A percentile compares a stretch with the other conserved stretches of the same genome.
Conservation (phyloP, 1,140 invertebrate genomes). For the Apis dorsata region DNA sequence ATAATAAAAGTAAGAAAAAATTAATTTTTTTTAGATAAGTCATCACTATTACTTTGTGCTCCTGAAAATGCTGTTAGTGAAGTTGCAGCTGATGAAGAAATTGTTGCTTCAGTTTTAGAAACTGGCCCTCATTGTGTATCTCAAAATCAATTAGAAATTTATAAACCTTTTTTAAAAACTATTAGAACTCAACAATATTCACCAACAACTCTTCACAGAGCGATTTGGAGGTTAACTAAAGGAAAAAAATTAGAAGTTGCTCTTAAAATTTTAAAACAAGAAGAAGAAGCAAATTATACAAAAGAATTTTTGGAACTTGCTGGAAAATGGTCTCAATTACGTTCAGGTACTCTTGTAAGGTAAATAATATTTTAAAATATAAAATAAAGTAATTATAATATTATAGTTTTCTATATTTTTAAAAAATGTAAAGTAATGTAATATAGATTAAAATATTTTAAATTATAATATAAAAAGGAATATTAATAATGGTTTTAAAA, state of each 20-base stretch:
- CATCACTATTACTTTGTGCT: slow-evolving; percentile 86
- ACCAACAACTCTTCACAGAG: slow-evolving; percentile 69
- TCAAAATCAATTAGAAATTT: slow-evolving; percentile 74
- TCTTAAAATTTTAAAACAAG: slow-evolving; percentile 87
- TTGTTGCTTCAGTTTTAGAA: slow-evolving; percentile 70
- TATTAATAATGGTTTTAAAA: neutral
- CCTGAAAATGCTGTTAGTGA: slow-evolving; percentile 72
- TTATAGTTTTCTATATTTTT: neutral
- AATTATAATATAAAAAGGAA: neutral
- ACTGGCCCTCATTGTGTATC: slow-evolving; percentile 74
- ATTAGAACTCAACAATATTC: slow-evolving; percentile 56
- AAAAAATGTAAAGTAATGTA: neutral
- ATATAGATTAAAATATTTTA: neutral
- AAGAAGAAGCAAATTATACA: slow-evolving; percentile 75
- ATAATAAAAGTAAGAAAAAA: neutral
- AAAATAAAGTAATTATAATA: neutral
- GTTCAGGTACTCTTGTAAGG: slow-evolving; percentile 86
- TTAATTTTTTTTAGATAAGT: slow-evolving; percentile 82
- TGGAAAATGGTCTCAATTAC: slow-evolving; percentile 87
- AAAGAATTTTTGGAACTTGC: slow-evolving; percentile 89
- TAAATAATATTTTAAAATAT: slow-evolving; percentile 32
- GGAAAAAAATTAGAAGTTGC: slow-evolving; percentile 87
- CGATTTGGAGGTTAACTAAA: slow-evolving; percentile 81
- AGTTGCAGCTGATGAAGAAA: slow-evolving; percentile 74
- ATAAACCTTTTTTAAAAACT: slow-evolving; percentile 72